Base-by-base conservation (phyloP, 2,113 vertebrate genomes). In the Leptobrachium leishanense region DNA sequence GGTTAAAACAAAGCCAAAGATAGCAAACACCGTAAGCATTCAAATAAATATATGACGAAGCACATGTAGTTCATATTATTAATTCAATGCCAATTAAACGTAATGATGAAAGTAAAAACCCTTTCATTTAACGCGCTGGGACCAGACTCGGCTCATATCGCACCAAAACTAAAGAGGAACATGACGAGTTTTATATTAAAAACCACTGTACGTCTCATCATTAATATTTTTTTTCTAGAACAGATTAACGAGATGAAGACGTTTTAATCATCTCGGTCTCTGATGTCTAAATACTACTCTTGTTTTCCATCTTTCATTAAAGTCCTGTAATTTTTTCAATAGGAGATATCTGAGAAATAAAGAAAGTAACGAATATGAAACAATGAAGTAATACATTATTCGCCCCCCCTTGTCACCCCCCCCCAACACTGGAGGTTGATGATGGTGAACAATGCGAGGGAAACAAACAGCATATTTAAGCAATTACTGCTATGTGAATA, bases 401-500 rank as follows among this genome's bases (percentile, higher is more conserved):
- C 67, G 53, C 50, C 64, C 55, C 55, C 55, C 20, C 20, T 31
- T 31, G 20, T 31, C 20, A 1, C 20, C 20, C 20, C 20, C 20
- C 20, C 20, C 20, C 20, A 31, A 31, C 20, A 64, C 65, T 81
- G 78, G 78, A 54, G 78, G 72, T 68, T 59, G 41, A 62, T 74
- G n/a, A 57, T 63, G 53, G 64, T 42, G 64, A 74, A 68, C 72
- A 81, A 81, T 66, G 39, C n/a, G 12, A 66, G 50, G 20, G 65
- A 81, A 74, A 72, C 64, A 79, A 79, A 79, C 64, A 73, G 77
- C 77, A 68, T 81, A 74, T 81, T 81, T 81, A 57, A 81, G 43
- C 78, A 81, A 81, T 81, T 81, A 81, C 78, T 66, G 78, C 43
- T 74, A 40, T 80, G 71, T 74, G 72, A 81, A 74, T 74, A 62